These are phyloP conservation scores for Phataginus tricuspis DNA, from an alignment of 2,797 vertebrate genomes.

Conservation along the genomic window DNA sequence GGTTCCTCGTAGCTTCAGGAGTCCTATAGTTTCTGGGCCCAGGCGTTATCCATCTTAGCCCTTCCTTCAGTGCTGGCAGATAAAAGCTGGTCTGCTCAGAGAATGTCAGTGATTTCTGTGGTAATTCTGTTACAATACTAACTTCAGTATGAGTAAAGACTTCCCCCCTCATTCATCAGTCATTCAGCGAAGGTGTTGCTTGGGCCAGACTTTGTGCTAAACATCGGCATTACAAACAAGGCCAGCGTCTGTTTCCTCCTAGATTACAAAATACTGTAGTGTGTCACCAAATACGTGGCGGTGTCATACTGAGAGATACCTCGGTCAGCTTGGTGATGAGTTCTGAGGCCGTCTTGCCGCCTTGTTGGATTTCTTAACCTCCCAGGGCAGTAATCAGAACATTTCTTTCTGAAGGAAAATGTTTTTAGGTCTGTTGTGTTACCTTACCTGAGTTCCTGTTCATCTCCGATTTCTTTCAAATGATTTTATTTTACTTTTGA, in stretches of 20 bases:
- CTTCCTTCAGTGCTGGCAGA: neutral
- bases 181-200: neutral
- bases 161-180: neutral
- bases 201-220: neutral
- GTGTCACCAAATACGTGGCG: neutral
- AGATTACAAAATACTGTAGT: neutral
- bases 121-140: neutral
- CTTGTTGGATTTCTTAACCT: neutral
- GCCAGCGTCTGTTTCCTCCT: neutral
- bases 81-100: neutral
- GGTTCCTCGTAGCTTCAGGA: fast-evolving
- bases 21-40: neutral
- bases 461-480: neutral
- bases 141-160: neutral
- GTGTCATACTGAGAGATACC: neutral
- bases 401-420: neutral
- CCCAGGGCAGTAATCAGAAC: neutral
- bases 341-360: neutral
- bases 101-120: neutral
- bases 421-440: neutral
- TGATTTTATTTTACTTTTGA: neutral
- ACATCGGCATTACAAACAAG: neutral
- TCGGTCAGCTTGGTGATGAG: neutral
- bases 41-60: neutral
- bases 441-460: neutral